phyloP scores from a whole-genome alignment of 2,888 invertebrate genomes.

The Diadromus collaris region DNA sequence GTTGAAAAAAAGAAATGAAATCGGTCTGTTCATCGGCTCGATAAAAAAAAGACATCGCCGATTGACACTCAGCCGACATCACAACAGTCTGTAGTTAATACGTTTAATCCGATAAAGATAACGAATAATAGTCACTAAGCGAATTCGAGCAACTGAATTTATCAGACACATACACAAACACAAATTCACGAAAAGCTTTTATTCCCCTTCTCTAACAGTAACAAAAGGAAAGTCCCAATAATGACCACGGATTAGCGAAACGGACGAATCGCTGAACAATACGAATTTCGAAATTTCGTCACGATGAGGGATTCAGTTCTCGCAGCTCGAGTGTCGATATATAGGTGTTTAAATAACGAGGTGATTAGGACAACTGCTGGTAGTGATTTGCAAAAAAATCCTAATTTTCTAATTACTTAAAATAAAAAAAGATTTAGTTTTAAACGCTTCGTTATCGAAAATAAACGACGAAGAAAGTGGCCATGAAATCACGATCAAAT shows the following conservation, averaged over 20 bases:
- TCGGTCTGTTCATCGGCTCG: conserved; percentile 43
- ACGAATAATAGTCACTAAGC: conserved; percentile 51
- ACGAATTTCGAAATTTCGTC: conserved; percentile 52
- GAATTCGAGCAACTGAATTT: conserved; percentile 49
- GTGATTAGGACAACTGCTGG: conserved; percentile 53
- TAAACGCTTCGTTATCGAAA: neutral
- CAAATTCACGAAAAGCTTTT: conserved; percentile 65
- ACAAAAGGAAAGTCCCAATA: conserved; percentile 56
- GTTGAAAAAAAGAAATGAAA: conserved; percentile 39
- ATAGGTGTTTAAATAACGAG: conserved; percentile 50
- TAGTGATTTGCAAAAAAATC: conserved; percentile 35
- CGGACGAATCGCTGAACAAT: conserved; percentile 55
- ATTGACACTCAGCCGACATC: conserved; percentile 47
- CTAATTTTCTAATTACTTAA: conserved; percentile 35
- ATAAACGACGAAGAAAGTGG: neutral
- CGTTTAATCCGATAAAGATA: conserved; percentile 54
- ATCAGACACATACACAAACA: conserved; percentile 51
- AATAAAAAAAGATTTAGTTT: neutral
- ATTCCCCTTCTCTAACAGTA: conserved; percentile 53
- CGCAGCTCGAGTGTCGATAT: conserved; percentile 61
- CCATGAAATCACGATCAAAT: conserved; percentile 11
- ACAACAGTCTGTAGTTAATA: conserved; percentile 53
- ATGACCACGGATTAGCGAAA: conserved; percentile 59
- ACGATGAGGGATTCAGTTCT: conserved; percentile 55
- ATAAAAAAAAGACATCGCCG: conserved; percentile 37